These are phyloP conservation scores for Gobionotothen gibberifrons DNA, from an alignment of 2,797 vertebrate genomes.

Conservation along the genomic window DNA sequence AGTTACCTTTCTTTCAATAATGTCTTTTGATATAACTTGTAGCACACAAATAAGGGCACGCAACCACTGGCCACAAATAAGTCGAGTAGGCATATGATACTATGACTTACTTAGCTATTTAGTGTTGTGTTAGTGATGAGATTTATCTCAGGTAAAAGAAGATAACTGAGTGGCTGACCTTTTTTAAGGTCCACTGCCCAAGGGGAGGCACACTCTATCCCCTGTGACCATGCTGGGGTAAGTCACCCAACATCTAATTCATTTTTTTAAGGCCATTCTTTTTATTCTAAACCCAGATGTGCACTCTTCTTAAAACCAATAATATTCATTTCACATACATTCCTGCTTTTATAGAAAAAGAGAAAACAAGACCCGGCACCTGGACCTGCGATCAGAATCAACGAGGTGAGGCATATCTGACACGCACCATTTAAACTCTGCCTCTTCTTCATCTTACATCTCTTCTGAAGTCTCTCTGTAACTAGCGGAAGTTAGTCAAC, in stretches of 20 bases:
- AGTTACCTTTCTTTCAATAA: background rate
- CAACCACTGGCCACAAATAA: too few species aligned
- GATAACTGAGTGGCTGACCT: background rate
- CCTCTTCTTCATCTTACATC: constrained; percentile 6
- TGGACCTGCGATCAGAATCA: constrained; percentile 71
- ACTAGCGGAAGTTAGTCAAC: constrained; percentile 73
- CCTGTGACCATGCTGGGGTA: constrained; percentile 83
- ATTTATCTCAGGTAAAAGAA: background rate
- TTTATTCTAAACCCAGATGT: background rate
- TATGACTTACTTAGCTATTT: background rate
- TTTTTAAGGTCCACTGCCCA: constrained; percentile 62
- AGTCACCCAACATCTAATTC: constrained; percentile 25
- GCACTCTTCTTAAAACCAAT: background rate
- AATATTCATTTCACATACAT: constrained; percentile 12
- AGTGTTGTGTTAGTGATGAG: background rate
- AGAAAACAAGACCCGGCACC: constrained; percentile 83
- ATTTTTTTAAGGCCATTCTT: background rate
- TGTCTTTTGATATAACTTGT: background rate
- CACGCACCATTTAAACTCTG: background rate
- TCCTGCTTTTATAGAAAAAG: constrained; percentile 83
- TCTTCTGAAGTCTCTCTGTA: constrained; percentile 36
- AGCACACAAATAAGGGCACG: background rate
- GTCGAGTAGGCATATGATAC: background rate
- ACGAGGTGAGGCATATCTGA: constrained; percentile 74
- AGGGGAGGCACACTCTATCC: constrained; percentile 64